Base-by-base conservation (phyloP, 2,888 invertebrate species). In the Drosophila austrosaltans region DNA sequence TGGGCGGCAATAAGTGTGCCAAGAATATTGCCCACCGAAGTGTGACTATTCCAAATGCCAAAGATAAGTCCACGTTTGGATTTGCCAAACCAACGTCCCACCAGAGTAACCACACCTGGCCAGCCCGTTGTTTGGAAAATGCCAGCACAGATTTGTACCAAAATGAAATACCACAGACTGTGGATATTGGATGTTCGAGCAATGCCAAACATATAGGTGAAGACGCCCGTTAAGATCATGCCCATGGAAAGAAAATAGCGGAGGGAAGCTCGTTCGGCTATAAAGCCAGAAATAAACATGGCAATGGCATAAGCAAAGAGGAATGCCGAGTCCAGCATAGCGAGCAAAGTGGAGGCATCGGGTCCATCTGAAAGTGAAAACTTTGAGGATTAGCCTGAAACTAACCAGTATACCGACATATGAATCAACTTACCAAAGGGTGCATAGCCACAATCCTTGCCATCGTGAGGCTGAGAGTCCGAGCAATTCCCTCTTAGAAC, bases 21-120 rank as follows among this genome's bases (percentile, higher is more conserved):
- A 67, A 98, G 91, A 87, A 99, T 98, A 91, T 99, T 99, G 42
- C 99, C 99, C 8, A 99, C 94, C 0, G 98, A 98, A 0, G 98
- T 98, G 87, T 99, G 98, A 0, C 98, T 98, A 93, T 99, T 99
- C 99, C 99, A 99, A 5, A 98, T 94, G 10, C 99, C 99, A 92
- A 98, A 98, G 73, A 99, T 97, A 28, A 99, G 93, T 0, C 97
- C 98, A 76, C 96, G 94, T 92, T 97, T 98, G 42, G 96, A 95
- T 92, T 96, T 97, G 0, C 98, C 98, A 93, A 97, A 98, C 99
- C 99, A 99, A 90, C 98, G 97, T n/a, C 98, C 97, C 59, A 99
- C 96, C 2, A 97, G 95, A 0, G 95, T 94, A 0, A 99, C 98
- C 0, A 99, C 98, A 63, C 98, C 97, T 0, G 99, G 99, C 98